phyloP scores from a whole-genome alignment of 2,888 invertebrate species.

The Allygus modestus region DNA sequence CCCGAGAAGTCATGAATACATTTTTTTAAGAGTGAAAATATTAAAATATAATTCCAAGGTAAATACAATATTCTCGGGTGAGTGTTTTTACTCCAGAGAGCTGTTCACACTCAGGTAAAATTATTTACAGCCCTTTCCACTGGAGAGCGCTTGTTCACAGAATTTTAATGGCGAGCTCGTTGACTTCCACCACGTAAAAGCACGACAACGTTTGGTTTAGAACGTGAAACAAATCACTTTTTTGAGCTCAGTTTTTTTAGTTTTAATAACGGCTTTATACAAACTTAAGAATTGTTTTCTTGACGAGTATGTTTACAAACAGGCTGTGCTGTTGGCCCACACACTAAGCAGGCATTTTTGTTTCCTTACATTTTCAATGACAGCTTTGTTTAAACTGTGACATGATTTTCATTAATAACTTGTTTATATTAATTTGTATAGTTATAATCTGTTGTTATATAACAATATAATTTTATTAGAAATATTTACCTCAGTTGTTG shows the following conservation, averaged over 20 bases:
- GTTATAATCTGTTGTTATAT: too few species aligned
- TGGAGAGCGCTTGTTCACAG: constrained; percentile 41
- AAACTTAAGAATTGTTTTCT: too few species aligned
- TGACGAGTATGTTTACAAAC: too few species aligned
- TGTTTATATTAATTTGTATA: too few species aligned
- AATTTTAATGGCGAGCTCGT: constrained; percentile 45
- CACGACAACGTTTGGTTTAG: constrained; percentile 34
- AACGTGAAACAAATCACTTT: background rate
- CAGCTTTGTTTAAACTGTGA: too few species aligned
- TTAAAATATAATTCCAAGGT: constrained; percentile 39
- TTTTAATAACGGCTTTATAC: too few species aligned
- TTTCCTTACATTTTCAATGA: too few species aligned
- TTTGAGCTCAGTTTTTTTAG: background rate
- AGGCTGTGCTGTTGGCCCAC: too few species aligned
- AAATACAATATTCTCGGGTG: constrained; percentile 24
- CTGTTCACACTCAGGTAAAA: constrained; percentile 40
- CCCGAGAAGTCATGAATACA: background rate
- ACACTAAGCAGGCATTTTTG: too few species aligned
- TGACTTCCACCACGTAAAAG: constrained; percentile 27
- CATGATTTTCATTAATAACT: too few species aligned
- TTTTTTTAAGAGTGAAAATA: constrained; percentile 12
- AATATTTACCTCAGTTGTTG: too few species aligned
- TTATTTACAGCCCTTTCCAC: constrained; percentile 48
- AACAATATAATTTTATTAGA: too few species aligned
- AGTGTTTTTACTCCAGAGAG: constrained; percentile 48